Conservation (phyloP, 1,140 invertebrate genomes). For the Megalonaias nervosa region DNA sequence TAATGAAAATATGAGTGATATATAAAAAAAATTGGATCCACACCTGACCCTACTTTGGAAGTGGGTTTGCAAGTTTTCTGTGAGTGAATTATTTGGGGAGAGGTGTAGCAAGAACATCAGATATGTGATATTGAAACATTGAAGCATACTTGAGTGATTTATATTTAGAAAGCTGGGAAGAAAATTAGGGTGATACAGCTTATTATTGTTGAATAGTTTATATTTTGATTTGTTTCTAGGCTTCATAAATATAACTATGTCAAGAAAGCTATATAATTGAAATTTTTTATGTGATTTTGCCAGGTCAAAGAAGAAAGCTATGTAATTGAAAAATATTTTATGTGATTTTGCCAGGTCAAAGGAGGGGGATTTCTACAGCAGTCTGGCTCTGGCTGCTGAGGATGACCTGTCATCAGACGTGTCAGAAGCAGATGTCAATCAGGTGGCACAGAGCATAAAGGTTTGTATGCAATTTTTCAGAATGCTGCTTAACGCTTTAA, state of each 20-base stretch:
- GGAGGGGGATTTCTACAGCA: slow-evolving; percentile 66
- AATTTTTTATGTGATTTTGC: neutral
- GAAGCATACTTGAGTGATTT: too few species aligned
- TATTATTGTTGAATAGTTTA: neutral
- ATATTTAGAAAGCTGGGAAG: too few species aligned
- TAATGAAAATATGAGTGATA: too few species aligned
- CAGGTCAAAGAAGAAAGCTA: slow-evolving; percentile 46
- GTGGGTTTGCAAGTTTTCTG: too few species aligned
- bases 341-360: slow-evolving; percentile 35
- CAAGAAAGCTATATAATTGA: neutral
- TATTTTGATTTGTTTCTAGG: slow-evolving; percentile 17
- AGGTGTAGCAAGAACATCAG: too few species aligned
- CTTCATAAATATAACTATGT: slow-evolving; percentile 1
- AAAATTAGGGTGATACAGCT: too few species aligned
- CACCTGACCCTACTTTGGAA: too few species aligned
- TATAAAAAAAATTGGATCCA: too few species aligned
- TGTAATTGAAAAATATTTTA: neutral
- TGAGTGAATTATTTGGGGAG: too few species aligned
- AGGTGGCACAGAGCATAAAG: slow-evolving; percentile 61
- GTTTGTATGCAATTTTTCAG: slow-evolving; percentile 41
- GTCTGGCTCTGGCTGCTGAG: slow-evolving; percentile 56
- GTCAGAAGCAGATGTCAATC: slow-evolving; percentile 65
- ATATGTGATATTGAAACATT: too few species aligned
- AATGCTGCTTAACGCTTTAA: too few species aligned
- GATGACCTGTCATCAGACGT: slow-evolving; percentile 59